Evolutionary conservation across 92 coral and sea anemone species (phyloP).

Genomic region (Porites rus): DNA sequence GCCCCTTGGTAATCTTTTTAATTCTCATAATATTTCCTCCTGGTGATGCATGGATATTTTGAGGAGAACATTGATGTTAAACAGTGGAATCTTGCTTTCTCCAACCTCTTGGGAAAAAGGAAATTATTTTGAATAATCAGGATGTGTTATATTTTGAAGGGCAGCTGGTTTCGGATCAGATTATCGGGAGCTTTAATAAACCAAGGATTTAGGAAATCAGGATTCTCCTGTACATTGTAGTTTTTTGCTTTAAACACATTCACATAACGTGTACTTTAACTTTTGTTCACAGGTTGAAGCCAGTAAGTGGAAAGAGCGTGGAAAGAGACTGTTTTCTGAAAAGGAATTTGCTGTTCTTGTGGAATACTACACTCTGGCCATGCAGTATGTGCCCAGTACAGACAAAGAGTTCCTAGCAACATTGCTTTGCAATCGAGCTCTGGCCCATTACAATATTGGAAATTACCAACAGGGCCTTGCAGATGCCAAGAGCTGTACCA

Average conservation of each 20-base stretch:
- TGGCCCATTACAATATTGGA: constrained; percentile 57
- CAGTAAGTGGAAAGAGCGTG: constrained; percentile 74
- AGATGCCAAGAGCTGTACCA: constrained; percentile 72
- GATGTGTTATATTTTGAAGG: no score
- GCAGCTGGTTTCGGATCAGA: no score
- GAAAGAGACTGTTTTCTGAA: constrained; percentile 66
- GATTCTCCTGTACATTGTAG: not conserved
- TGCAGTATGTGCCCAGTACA: constrained; percentile 61
- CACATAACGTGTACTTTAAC: not conserved
- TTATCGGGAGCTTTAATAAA: no score
- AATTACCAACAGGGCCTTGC: constrained; percentile 51
- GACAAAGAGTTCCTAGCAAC: constrained; percentile 66
- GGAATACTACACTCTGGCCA: constrained; percentile 72
- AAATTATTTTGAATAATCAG: no score
- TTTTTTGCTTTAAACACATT: no score
- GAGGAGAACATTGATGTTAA: no score
- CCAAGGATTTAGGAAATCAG: no score
- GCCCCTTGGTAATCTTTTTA: no score
- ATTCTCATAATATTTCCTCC: no score
- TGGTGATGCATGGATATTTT: no score
- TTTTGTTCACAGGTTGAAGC: constrained; percentile 59
- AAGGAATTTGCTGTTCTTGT: constrained; percentile 44
- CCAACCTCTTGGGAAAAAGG: no score
- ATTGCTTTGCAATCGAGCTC: constrained; percentile 73
- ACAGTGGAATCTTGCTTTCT: no score